These are phyloP conservation scores for Oncorhynchus mykiss DNA, from an alignment of 2,113 vertebrate genomes.

Conservation along the genomic window DNA sequence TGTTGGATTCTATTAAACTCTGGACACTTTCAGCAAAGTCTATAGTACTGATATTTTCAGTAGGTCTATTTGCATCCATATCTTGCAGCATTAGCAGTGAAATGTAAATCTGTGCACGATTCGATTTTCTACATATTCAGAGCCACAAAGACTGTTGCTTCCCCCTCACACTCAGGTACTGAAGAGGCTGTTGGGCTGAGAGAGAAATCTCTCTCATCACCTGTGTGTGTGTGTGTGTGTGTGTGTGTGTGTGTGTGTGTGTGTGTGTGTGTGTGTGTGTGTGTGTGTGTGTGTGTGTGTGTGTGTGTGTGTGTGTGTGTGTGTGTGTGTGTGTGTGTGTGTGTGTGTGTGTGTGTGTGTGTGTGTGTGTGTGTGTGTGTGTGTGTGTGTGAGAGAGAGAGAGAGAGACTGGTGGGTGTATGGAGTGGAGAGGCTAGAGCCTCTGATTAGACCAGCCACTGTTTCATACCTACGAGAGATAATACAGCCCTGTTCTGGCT, in stretches of 20 bases:
- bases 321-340: not conserved
- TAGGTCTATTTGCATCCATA: too few relatives aligned
- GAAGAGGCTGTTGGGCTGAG: too few relatives aligned
- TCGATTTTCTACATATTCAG: not conserved
- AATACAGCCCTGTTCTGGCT: not conserved
- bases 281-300: not conserved
- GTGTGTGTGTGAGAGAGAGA: not conserved
- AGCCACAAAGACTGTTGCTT: not conserved
- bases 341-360: not conserved
- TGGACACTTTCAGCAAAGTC: not conserved
- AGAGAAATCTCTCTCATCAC: too few relatives aligned
- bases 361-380: too few relatives aligned
- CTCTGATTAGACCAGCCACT: not conserved
- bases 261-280: not conserved
- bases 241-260: not conserved
- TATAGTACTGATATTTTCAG: not conserved
- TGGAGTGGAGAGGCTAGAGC: not conserved
- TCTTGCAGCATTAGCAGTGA: too few relatives aligned
- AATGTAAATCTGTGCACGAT: too few relatives aligned
- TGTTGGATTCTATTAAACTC: not conserved
- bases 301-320: not conserved
- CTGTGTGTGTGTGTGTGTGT: too few relatives aligned
- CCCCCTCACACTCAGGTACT: too few relatives aligned
- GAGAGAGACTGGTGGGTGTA: not conserved
- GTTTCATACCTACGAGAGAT: not conserved